Evolutionary conservation across 2,888 invertebrate species (phyloP), one percentile per base, ranked within the genome.

Genomic region (Eupithecia pulchellata): DNA sequence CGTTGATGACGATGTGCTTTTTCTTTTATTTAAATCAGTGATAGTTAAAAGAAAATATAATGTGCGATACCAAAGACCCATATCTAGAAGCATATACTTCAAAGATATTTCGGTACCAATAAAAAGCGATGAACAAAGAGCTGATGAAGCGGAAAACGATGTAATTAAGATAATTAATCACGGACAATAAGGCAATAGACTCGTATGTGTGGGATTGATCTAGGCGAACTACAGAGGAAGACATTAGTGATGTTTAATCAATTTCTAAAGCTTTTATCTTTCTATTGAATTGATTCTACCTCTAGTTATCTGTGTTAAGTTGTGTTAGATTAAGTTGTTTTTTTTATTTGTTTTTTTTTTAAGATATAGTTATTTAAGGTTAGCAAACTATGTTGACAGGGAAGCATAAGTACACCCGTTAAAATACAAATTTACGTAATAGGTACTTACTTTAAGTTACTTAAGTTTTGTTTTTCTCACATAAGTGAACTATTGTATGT

Each of bases 91-190:
- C 52, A 67, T 55, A 52, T 61, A 58, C 61, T 36, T 61, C 14
- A 75, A 81, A 79, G 78, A 79, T 81, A 82, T 78, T 75, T 77
- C 75, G 79, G 81, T 81, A 78, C 78, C 79, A 79, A 85, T 84
- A 86, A 86, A 85, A 84, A 81, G 80, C 69, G 75, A 78, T 78
- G 78, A 82, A 83, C 83, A 82, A 81, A 83, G 77, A 77, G 67
- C 78, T 84, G 84, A 88, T 86, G 84, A 84, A 82, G 78, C 84
- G 82, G 81, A 85, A 86, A 87, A 84, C 82, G 81, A 84, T 75
- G 83, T 83, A 83, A 88, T 89, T 87, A 87, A 83, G 77, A 72
- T 81, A 78, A 89, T 87, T 84, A 87, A 88, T 88, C 81, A 79
- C 72, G 71, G 70, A 70, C 72, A 77, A 79, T 79, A 77, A 79